Conservation (phyloP, 2,113 vertebrate species). For the Oriolus oriolus region DNA sequence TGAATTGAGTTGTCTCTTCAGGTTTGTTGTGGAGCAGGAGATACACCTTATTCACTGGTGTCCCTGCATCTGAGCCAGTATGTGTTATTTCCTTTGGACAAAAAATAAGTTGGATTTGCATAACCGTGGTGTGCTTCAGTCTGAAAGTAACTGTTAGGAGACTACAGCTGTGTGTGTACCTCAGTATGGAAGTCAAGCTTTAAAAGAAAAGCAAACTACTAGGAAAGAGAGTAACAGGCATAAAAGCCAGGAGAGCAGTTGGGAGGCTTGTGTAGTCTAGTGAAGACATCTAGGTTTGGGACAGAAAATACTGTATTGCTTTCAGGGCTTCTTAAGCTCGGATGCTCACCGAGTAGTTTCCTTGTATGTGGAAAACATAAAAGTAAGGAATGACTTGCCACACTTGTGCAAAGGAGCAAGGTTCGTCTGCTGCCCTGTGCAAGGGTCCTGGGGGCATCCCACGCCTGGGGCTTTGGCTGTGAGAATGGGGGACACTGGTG, state of each 20-base stretch:
- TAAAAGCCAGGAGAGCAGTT: neutral
- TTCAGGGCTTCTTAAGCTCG: neutral
- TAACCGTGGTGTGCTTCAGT: neutral
- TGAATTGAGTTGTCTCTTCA: neutral
- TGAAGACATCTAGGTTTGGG: neutral
- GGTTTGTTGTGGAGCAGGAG: neutral
- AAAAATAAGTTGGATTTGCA: neutral
- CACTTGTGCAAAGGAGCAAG: neutral
- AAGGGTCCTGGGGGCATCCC: neutral
- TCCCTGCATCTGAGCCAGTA: neutral
- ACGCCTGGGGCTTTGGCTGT: neutral
- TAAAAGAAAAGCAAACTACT: neutral
- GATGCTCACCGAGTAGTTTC: neutral
- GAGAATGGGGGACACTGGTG: neutral
- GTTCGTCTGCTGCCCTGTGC: neutral
- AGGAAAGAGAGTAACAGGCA: neutral
- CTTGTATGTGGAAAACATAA: neutral
- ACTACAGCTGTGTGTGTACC: neutral
- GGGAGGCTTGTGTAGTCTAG: neutral
- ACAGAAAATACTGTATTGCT: neutral
- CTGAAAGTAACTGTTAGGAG: neutral
- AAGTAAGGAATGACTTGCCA: neutral
- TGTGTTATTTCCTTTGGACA: neutral
- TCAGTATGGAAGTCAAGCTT: neutral
- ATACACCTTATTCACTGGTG: neutral